Percentiles rank a stretch among this genome's conserved stretches.
These are phyloP conservation scores for Argyrosomus regius DNA, from an alignment of 2,797 vertebrate genomes.

Conservation along the genomic window DNA sequence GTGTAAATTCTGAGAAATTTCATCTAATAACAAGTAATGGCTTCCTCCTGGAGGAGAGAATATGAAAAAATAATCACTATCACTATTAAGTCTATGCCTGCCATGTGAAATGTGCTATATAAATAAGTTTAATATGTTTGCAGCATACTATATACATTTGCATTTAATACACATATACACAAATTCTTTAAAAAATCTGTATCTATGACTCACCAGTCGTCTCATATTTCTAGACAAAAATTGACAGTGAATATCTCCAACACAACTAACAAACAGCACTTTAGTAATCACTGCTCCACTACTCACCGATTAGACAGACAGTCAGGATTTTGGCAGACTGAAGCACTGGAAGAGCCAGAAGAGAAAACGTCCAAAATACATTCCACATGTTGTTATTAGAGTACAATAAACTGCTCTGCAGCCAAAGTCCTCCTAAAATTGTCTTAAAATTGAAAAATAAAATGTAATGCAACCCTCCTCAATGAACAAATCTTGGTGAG, in stretches of 20 bases:
- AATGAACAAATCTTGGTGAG: background rate
- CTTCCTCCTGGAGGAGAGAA: conserved; percentile 73
- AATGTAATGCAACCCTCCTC: conserved; percentile 11
- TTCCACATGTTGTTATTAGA: conserved; percentile 58
- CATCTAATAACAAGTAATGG: conserved; percentile 82
- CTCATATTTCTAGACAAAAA: background rate
- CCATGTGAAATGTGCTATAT: no score
- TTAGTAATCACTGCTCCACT: conserved; percentile 13
- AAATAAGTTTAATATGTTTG: background rate
- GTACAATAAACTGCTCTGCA: conserved; percentile 24
- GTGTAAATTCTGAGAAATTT: conserved; percentile 81
- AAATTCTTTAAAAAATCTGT: background rate
- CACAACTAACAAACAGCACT: background rate
- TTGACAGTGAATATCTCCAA: conserved; percentile 3
- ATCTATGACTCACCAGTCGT: background rate
- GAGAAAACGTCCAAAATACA: conserved; percentile 64
- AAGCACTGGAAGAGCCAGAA: conserved; percentile 70
- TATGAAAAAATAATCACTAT: background rate
- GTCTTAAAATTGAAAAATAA: conserved; percentile 40
- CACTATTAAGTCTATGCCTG: background rate
- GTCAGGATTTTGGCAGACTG: conserved; percentile 80
- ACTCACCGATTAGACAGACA: conserved; percentile 79
- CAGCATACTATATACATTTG: background rate
- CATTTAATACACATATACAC: background rate
- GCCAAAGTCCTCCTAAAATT: conserved; percentile 42